These are phyloP conservation scores for Oscheius sp. DNA, from an alignment of 2,888 invertebrate species.

Conservation along the genomic window DNA sequence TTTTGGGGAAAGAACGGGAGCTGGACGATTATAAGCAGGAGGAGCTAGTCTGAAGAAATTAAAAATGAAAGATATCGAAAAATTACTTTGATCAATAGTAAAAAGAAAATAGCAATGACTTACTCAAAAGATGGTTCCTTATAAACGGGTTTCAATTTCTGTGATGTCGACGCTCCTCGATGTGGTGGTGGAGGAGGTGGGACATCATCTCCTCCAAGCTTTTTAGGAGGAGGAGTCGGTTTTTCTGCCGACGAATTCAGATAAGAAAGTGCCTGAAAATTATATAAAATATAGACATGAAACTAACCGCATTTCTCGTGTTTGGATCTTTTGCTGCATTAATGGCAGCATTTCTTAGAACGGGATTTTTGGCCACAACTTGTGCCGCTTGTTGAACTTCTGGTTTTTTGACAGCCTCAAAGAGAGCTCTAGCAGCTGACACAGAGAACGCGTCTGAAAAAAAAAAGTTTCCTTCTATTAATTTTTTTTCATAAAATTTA, in stretches of 20 bases:
- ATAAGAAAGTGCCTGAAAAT: conserved; percentile 11
- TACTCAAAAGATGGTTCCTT: conserved; percentile 18
- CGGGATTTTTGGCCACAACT: conserved; percentile 55
- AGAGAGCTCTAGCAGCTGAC: conserved; percentile 51
- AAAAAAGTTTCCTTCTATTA: background rate
- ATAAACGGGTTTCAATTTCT: background rate
- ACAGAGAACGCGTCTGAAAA: conserved; percentile 43
- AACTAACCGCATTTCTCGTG: conserved; percentile 23
- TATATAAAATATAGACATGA: background rate
- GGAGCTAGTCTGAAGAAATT: conserved; percentile 6
- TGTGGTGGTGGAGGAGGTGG: conserved; percentile 33
- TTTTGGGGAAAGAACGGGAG: background rate
- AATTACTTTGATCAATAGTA: background rate
- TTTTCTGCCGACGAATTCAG: background rate
- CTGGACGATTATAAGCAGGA: conserved; percentile 4
- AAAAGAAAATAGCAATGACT: background rate
- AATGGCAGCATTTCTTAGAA: conserved; percentile 48
- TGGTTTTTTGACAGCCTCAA: conserved; percentile 55
- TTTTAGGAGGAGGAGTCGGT: conserved; percentile 17
- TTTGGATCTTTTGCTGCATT: conserved; percentile 47
- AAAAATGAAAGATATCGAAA: background rate
- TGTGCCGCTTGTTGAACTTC: conserved; percentile 47
- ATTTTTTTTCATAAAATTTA: background rate
- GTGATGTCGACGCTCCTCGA: conserved; percentile 1
- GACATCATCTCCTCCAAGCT: conserved; percentile 10